phyloP scores from a whole-genome alignment of 2,888 invertebrate species.

The Drosophila phalerata region DNA sequence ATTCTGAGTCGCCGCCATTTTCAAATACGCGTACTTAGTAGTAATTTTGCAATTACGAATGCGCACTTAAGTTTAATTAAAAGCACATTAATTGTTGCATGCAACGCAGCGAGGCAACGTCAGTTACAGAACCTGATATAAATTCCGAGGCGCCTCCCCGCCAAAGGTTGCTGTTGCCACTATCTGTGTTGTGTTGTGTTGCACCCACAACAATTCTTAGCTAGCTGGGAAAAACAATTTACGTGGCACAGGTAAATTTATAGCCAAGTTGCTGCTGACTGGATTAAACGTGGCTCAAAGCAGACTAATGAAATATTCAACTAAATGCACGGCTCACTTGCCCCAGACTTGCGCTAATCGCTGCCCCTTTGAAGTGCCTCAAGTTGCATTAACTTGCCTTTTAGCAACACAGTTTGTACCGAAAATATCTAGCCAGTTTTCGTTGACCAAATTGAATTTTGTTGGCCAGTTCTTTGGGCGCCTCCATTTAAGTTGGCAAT shows the following conservation, averaged over 20 bases:
- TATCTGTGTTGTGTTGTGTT: conserved; percentile 47
- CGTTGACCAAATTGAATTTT: conserved; percentile 42
- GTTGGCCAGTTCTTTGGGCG: conserved; percentile 24
- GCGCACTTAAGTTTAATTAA: conserved; percentile 78
- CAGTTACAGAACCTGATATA: conserved; percentile 46
- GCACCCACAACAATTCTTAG: conserved; percentile 65
- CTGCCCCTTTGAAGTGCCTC: conserved; percentile 41
- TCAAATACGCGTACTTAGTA: conserved; percentile 54
- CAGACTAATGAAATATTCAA: conserved; percentile 75
- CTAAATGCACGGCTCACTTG: conserved; percentile 52
- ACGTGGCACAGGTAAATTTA: conserved; percentile 52
- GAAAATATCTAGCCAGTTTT: not conserved
- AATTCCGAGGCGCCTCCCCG: conserved; percentile 33
- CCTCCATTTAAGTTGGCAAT: conserved; percentile 20
- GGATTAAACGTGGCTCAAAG: conserved; percentile 62
- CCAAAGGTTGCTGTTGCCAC: conserved; percentile 6
- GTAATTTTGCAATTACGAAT: conserved; percentile 76
- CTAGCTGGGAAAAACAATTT: conserved; percentile 66
- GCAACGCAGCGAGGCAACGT: conserved; percentile 24
- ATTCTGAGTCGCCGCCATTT: conserved; percentile 18
- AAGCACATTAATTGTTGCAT: conserved; percentile 74
- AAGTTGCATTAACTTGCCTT: conserved; percentile 31
- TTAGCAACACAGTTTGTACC: not conserved
- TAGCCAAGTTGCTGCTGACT: conserved; percentile 32
- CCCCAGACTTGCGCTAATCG: conserved; percentile 46